A percentile compares a stretch with the other conserved stretches of the same genome.
Evolutionary conservation across 1,140 invertebrate genomes (phyloP).

Genomic region (Drosophila varians): DNA sequence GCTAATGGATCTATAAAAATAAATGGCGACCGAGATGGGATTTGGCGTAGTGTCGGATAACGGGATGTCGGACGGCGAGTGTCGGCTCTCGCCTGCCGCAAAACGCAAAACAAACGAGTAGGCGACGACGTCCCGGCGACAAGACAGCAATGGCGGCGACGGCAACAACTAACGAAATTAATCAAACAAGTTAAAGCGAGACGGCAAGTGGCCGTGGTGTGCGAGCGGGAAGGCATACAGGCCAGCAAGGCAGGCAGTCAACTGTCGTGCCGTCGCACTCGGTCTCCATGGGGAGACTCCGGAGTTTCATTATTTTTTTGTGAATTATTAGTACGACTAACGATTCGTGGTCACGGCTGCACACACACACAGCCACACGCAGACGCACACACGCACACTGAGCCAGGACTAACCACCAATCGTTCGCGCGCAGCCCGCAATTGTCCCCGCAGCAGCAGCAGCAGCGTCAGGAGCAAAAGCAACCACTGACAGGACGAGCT

Average conservation of each 20-base stretch:
- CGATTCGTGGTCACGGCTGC: slow-evolving; percentile 74
- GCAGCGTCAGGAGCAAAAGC: slow-evolving; percentile 19
- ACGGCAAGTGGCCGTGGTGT: slow-evolving; percentile 43
- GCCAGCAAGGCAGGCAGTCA: too few species aligned
- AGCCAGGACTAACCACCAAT: slow-evolving; percentile 68
- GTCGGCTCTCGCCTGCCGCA: slow-evolving; percentile 39
- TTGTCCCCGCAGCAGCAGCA: slow-evolving; percentile 48
- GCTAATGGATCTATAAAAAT: background rate
- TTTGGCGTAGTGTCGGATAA: background rate
- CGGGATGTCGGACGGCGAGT: slow-evolving; percentile 1
- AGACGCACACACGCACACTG: slow-evolving; percentile 9
- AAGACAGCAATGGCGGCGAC: slow-evolving; percentile 36
- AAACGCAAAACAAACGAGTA: slow-evolving; percentile 23
- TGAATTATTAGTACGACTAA: slow-evolving; percentile 83
- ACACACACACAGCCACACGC: slow-evolving; percentile 34
- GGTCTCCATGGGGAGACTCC: background rate
- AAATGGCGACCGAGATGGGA: background rate
- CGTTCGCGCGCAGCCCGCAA: slow-evolving; percentile 77
- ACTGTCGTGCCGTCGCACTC: slow-evolving; percentile 21
- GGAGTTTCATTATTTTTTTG: slow-evolving; percentile 74
- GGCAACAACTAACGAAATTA: slow-evolving; percentile 72
- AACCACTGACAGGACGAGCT: slow-evolving; percentile 11
- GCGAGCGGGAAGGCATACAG: slow-evolving; percentile 41
- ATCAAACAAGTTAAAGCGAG: slow-evolving; percentile 77
- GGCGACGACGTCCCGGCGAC: background rate